A percentile compares a stretch with the other conserved stretches of the same genome.
These are phyloP conservation scores for Lordiphosa clarofinis DNA, from an alignment of 1,140 invertebrate species.

Conservation along the genomic window DNA sequence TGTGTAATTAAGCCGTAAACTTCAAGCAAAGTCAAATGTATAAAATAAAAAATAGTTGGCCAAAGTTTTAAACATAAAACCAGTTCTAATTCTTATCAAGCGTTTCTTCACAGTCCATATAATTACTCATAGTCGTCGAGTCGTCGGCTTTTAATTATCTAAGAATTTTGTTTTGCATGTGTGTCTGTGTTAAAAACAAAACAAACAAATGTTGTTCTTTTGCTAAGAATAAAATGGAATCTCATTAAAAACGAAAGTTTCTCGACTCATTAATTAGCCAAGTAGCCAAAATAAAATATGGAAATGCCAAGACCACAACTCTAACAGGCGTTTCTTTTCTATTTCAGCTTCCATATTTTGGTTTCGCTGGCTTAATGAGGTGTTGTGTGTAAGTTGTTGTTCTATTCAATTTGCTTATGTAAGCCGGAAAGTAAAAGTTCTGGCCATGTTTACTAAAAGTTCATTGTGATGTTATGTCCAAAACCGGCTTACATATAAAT, in stretches of 20 bases:
- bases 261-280: constrained; percentile 66
- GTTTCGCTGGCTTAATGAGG: constrained; percentile 23
- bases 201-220: constrained; percentile 42
- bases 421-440: constrained; percentile 43
- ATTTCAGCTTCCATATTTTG: constrained; percentile 16
- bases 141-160: constrained; percentile 56
- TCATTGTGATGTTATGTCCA: constrained; percentile 4
- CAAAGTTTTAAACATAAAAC: constrained; percentile 31
- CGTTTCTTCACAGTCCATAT: constrained; percentile 62
- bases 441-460: constrained; percentile 6
- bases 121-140: constrained; percentile 57
- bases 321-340: constrained; percentile 33
- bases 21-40: constrained; percentile 53
- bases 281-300: constrained; percentile 15
- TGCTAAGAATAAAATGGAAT: constrained; percentile 28
- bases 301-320: constrained; percentile 39
- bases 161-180: constrained; percentile 42
- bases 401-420: no score
- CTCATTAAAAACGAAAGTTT: constrained; percentile 76
- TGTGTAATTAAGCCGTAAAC: constrained; percentile 61
- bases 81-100: constrained; percentile 75
- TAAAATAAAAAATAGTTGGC: constrained; percentile 27
- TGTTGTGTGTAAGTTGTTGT: constrained; percentile 11
- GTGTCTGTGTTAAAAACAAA: constrained; percentile 17
- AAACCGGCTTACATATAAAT: constrained; percentile 5